These are phyloP conservation scores for Aplidium turbinatum DNA, from an alignment of 23 tunicate genomes.

Conservation along the genomic window DNA sequence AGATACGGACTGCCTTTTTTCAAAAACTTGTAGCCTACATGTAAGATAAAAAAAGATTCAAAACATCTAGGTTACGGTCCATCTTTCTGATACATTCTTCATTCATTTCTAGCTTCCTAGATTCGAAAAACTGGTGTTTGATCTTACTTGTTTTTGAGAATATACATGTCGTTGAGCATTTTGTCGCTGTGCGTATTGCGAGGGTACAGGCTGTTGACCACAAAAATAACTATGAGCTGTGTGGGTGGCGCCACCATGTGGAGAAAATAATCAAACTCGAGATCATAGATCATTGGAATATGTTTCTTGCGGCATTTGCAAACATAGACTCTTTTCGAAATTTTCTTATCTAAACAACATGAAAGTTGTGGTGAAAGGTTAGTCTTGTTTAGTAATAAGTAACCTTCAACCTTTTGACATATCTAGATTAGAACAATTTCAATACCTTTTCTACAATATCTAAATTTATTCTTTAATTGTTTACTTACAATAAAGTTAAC, in stretches of 20 bases:
- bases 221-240: constrained; percentile 74
- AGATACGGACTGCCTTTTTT: too few species aligned
- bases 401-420: too few species aligned
- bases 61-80: background rate
- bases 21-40: too few species aligned
- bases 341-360: background rate
- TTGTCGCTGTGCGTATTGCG: constrained; percentile 54
- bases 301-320: constrained; percentile 77
- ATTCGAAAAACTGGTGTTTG: background rate
- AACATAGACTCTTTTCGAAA: constrained; percentile 9
- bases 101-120: background rate
- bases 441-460: too few species aligned
- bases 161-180: constrained; percentile 59
- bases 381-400: too few species aligned
- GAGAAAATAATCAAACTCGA: constrained; percentile 80
- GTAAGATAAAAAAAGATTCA: background rate
- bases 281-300: constrained; percentile 69
- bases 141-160: constrained; percentile 65
- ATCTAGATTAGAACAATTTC: too few species aligned
- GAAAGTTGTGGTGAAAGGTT: too few species aligned
- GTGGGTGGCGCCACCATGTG: constrained; percentile 62
- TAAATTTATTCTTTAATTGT: too few species aligned
- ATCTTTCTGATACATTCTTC: background rate
- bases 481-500: too few species aligned
- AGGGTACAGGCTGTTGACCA: constrained; percentile 71